Conservation (phyloP, 1,140 invertebrate genomes). For the Trypoxylus dichotomus region DNA sequence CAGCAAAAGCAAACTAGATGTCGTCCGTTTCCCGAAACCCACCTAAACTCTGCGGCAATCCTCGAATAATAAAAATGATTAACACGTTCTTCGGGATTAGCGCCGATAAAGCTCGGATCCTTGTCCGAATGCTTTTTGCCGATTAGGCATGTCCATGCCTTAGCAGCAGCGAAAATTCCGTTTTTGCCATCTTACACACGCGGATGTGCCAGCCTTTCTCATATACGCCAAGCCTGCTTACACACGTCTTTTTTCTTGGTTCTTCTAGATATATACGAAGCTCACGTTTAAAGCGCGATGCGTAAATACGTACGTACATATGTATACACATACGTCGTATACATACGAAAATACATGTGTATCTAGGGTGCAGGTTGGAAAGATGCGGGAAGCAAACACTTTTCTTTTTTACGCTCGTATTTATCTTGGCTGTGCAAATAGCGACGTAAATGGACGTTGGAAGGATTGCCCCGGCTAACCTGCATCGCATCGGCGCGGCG, state of each 20-base stretch:
- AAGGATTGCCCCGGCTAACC: not conserved
- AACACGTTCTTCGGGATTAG: constrained; percentile 20
- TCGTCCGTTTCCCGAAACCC: not conserved
- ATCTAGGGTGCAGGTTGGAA: not conserved
- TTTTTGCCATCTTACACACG: not conserved
- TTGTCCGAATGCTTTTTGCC: not conserved
- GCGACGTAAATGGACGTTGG: not conserved
- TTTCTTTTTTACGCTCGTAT: not conserved
- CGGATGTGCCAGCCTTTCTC: not conserved
- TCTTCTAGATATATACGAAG: not conserved
- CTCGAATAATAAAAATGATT: constrained; percentile 22
- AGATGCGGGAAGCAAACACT: not conserved
- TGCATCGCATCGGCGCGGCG: not conserved
- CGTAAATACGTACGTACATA: too few species aligned
- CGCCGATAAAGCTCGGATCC: not conserved
- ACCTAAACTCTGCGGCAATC: not conserved
- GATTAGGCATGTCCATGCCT: not conserved
- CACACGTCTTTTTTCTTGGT: not conserved
- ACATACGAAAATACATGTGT: too few species aligned
- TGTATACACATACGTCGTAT: too few species aligned
- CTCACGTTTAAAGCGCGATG: not conserved
- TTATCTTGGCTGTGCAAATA: not conserved
- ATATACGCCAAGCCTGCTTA: not conserved
- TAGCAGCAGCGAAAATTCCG: not conserved
- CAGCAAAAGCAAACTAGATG: too few species aligned